Evolutionary conservation across 2,797 vertebrate species (phyloP), one percentile per base, ranked within the genome.

Genomic region (Petrocephalus schoutedeni): DNA sequence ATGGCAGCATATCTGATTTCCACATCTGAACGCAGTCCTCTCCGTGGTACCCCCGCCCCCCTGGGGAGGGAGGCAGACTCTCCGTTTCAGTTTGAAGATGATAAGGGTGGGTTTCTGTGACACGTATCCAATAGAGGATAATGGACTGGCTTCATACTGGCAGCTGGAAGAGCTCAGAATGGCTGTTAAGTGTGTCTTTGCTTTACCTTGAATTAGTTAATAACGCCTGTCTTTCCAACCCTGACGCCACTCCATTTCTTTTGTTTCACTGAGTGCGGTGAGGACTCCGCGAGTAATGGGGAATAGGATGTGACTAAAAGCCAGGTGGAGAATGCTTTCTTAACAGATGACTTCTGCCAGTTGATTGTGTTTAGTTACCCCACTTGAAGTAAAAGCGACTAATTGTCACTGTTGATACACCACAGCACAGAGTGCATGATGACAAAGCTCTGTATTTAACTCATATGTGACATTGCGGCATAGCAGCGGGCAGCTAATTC

Each of bases 41-140:
- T 6, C 23, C 0, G 1, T 74, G 71, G 14, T 23, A 16, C 71
- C 16, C 71, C 16, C 71, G 14, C 16, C 71, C 16, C 71, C 36
- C 36, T 71, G 6, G 71, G 36, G 71, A 45, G 36, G 71, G 19
- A 45, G 36, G 32, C 71, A 77, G 71, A 0, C 16, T 77, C 71
- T 77, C 71, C 2, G 2, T 77, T 77, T 45, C 71, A 77, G 67
- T 53, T 10, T 84, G n/a, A 23, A 84, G 82, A 84, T 56, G 45
- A 84, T 84, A 84, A 23, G 51, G 19, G 82, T 56, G 82, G 10
- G 82, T 84, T 84, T 84, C 10, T n/a, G 56, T 84, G n/a, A 84
- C 49, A 84, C 12, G 23, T 21, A 54, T 28, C 49, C 82, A 23
- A 8, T 23, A 32, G 5, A 45, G 71, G 16, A 45, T n/a, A 53